phyloP scores from a whole-genome alignment of 2,888 invertebrate species.

The Sinotaia quadrata region DNA sequence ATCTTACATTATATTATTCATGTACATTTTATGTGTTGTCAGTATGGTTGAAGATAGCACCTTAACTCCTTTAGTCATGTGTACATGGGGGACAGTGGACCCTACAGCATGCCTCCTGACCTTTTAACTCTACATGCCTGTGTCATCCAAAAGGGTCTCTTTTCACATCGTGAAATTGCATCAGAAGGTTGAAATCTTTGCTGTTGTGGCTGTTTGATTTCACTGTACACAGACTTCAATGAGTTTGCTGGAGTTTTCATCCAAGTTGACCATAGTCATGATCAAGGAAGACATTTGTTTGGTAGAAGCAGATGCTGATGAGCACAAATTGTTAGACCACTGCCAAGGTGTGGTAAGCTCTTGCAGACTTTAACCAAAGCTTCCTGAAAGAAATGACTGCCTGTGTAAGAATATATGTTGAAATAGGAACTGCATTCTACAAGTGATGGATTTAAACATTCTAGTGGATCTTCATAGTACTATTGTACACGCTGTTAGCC shows the following conservation, averaged over 20 bases:
- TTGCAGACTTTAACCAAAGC: neutral
- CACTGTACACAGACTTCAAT: neutral
- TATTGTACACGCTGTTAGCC: too few relatives aligned
- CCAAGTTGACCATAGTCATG: too few relatives aligned
- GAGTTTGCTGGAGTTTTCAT: neutral
- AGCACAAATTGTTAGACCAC: neutral
- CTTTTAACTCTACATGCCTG: conserved; percentile 60
- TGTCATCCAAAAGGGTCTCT: conserved; percentile 59
- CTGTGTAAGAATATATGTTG: neutral
- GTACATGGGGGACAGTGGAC: conserved; percentile 64
- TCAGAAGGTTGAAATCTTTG: conserved; percentile 8
- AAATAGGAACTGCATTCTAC: neutral
- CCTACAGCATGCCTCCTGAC: conserved; percentile 65
- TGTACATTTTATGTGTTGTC: neutral
- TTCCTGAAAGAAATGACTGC: too few relatives aligned
- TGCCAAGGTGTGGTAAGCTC: neutral
- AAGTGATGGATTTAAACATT: neutral
- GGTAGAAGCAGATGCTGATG: too few relatives aligned
- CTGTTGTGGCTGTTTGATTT: neutral
- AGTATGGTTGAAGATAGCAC: neutral
- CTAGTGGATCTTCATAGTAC: neutral
- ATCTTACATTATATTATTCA: neutral
- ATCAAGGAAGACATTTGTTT: too few relatives aligned
- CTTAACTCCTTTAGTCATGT: conserved; percentile 54
- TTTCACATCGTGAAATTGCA: conserved; percentile 48